Base-by-base conservation (phyloP, 92 coral and sea anemone genomes). In the Desmophyllum pertusum region DNA sequence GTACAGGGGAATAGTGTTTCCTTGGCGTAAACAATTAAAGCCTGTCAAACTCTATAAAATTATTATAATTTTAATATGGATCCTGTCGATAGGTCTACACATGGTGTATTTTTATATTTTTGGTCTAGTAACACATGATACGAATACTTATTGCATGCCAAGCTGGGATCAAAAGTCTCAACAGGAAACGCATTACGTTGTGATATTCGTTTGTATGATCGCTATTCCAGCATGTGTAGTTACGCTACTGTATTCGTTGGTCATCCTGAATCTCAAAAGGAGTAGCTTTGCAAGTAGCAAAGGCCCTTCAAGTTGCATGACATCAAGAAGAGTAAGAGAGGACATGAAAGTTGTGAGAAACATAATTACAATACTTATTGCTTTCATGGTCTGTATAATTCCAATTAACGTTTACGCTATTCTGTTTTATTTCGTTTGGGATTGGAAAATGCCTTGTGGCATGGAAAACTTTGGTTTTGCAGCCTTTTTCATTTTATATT, bases 401-500 rank as follows among this genome's bases (percentile, higher is more conserved):
- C 90, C 90, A 23, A 65, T 87, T 11, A 21, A 43, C 33, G 33
- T 80, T 21, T 48, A 80, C 37, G 86, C 21, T 36, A 21, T 87
- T 7, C 68, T 87, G 61, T 62, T 69, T 25, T 62, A 73, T 65
- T 87, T 80, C 19, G 69, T 53, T 9, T 87, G 90, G 90, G 66
- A 80, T 10, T 17, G 70, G 52, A 50, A 41, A 23, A 73, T 87
- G 63, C 90, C 90, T 23, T 87, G 90, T 64, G 64, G 62, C 6
- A 79, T 84, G 39, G 83, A 79, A 66, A 63, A 84, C 14, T 87
- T 61, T 40, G 66, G 86, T 3, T 87, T 87, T 35, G 37, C 75
- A 6, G 86, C 86, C 1, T 80, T 70, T 50, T 61, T 73, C 37
- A 13, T 80, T 48, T 48, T 87, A 10, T 76, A 71, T 18, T 50